These are phyloP conservation scores for Sibirionetta formosa DNA, from an alignment of 2,797 vertebrate genomes.

Conservation along the genomic window DNA sequence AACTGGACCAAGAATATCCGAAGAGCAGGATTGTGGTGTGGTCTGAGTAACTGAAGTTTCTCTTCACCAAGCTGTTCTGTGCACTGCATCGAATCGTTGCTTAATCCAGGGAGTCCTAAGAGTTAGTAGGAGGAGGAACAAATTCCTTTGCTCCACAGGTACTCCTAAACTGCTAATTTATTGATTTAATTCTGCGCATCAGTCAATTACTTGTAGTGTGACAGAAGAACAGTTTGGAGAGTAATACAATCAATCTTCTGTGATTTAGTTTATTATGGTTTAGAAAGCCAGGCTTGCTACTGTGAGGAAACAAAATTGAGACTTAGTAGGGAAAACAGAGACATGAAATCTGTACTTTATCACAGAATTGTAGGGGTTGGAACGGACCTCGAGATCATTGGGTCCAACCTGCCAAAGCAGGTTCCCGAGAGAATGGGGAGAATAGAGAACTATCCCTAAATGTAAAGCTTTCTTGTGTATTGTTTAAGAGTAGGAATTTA, in stretches of 20 bases:
- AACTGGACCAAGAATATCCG: not conserved
- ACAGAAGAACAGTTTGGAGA: not conserved
- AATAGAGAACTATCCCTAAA: not conserved
- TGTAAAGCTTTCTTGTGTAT: not conserved
- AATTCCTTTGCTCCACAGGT: not conserved
- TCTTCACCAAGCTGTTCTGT: not conserved
- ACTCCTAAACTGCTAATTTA: not conserved
- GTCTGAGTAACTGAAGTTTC: not conserved
- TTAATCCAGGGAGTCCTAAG: not conserved
- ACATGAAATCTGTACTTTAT: not conserved
- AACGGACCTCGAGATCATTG: too few relatives aligned
- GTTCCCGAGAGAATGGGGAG: too few relatives aligned
- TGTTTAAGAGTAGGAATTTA: not conserved
- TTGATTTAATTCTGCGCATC: not conserved
- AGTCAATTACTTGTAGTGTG: not conserved
- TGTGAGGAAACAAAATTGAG: not conserved
- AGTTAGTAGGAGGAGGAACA: not conserved
- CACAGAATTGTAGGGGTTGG: too few relatives aligned
- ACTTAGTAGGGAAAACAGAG: not conserved
- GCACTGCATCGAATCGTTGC: not conserved
- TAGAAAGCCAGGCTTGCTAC: not conserved
- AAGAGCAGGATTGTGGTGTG: not conserved
- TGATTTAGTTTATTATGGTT: not conserved
- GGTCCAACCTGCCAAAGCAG: too few relatives aligned
- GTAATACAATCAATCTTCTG: not conserved